Base-by-base conservation (phyloP, 1,140 invertebrate genomes). In the Probaryconus sp. region DNA sequence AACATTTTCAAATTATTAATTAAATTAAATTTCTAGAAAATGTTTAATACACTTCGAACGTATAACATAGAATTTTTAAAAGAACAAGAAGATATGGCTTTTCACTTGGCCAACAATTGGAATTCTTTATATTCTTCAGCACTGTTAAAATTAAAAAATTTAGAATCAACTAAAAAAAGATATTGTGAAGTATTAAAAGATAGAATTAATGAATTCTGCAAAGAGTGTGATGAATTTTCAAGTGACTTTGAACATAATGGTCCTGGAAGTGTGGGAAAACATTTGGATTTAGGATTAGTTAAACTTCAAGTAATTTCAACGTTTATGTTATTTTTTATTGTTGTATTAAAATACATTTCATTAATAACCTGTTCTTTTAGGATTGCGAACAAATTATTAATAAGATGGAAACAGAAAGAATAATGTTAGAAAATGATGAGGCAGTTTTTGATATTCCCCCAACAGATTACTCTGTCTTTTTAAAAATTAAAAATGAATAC, bases 391-490 rank as follows among this genome's bases (percentile, higher is more conserved):
- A 91, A 71, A 86, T 91, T 61, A 92, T 96, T 40, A 87, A 89
- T 3, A 88, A 92, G 31, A 58, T 94, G 5, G 93, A 95, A 76
- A 79, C 82, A 0, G 90, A 90, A 6, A 90, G 93, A 37, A 83
- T 90, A 17, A 90, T 93, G 24, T 87, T 97, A 20, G 89, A 92
- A 42, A 92, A 94, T 45, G 94, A 94, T 0, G 95, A 97, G 85
- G 91, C 93, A 73, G 87, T 97, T 1, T 97, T 97, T 86, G 94
- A 96, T 75, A 91, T 97, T 67, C 91, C 93, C 5, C 89, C 95
- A 17, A 91, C 93, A 0, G 92, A 95, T 82, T 97, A 96, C 78
- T 91, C 93, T 0, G 90, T 91, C 37, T 93, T 95, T 80, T 82
- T 91, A 5, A 88, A 91, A 42, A 88, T 93, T 0, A 92, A 93